These are phyloP conservation scores for Semicossyphus pulcher DNA, from an alignment of 2,113 vertebrate genomes.

Conservation along the genomic window DNA sequence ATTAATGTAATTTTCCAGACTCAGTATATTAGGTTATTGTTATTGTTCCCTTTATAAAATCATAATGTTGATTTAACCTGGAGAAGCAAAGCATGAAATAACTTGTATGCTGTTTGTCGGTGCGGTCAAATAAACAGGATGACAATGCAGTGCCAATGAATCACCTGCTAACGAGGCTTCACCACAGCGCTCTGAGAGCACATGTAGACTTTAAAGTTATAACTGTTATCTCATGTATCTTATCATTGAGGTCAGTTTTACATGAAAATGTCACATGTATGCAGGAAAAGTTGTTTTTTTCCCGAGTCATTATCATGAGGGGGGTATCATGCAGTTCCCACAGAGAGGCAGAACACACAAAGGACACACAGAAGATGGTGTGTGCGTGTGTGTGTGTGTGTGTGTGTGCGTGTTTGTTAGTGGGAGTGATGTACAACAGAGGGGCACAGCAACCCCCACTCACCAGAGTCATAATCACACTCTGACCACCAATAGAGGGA, in stretches of 20 bases:
- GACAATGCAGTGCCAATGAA: conserved; percentile 5
- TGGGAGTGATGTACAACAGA: conserved; percentile 58
- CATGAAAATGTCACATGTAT: conserved; percentile 66
- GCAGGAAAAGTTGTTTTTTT: conserved; percentile 61
- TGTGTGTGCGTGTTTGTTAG: conserved; percentile 21
- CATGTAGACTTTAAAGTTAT: conserved; percentile 1
- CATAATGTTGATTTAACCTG: neutral
- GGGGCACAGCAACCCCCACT: conserved; percentile 75
- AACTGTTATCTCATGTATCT: conserved; percentile 33
- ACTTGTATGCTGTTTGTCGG: conserved; percentile 3
- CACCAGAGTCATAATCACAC: conserved; percentile 85
- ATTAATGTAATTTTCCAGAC: neutral
- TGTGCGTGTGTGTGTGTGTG: conserved; percentile 1
- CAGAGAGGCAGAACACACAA: conserved; percentile 65
- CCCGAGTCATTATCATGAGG: conserved; percentile 52
- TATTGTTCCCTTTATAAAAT: neutral
- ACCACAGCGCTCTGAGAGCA: conserved; percentile 12
- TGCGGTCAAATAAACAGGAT: neutral
- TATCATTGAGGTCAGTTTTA: conserved; percentile 26
- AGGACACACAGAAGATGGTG: conserved; percentile 60
- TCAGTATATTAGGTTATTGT: neutral
- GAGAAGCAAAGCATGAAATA: neutral
- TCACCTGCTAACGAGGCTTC: conserved; percentile 50
- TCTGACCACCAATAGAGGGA: conserved; percentile 81
- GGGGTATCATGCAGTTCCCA: conserved; percentile 72